Conservation (phyloP, 37 sponge, comb jelly and placozoan species). For the Agelas oroides region DNA sequence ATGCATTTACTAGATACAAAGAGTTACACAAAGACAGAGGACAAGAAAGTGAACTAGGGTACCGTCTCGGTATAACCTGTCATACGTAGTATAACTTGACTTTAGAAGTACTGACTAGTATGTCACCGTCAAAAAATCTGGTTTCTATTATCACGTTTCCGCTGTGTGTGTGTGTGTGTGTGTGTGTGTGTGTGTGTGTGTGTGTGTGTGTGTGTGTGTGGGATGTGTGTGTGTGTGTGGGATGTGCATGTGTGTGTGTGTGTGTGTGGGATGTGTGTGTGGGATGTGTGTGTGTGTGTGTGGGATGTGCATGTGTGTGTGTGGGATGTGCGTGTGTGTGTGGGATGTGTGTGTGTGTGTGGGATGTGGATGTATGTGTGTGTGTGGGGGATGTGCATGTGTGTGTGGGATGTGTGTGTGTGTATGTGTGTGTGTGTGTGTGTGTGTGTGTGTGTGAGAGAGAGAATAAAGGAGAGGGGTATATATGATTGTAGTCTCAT, state of each 20-base stretch:
- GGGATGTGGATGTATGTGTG: background rate
- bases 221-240: too few relatives aligned
- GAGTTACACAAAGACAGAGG: too few relatives aligned
- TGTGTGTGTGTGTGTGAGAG: background rate
- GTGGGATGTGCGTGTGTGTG: conserved; percentile 20
- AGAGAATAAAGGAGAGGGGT: too few relatives aligned
- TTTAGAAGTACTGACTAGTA: conserved; percentile 84
- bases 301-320: background rate
- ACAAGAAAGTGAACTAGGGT: too few relatives aligned
- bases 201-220: background rate
- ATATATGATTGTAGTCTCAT: too few relatives aligned
- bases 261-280: too few relatives aligned
- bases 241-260: conserved; percentile 19
- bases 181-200: conserved; percentile 21
- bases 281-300: conserved; percentile 13
- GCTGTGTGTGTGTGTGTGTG: conserved; percentile 51
- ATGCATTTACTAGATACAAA: too few relatives aligned
- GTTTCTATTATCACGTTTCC: conserved; percentile 96
- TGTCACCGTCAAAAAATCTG: conserved; percentile 87
- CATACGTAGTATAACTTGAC: conserved; percentile 92
- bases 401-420: conserved; percentile 9
- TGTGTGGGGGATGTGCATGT: too few relatives aligned
- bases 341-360: conserved; percentile 12
- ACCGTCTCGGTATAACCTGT: too few relatives aligned
- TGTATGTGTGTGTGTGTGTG: conserved; percentile 17